Evolutionary conservation across 2,113 vertebrate species (phyloP), one percentile per base, ranked within the genome.

Genomic region (Rhagologus leucostigma): DNA sequence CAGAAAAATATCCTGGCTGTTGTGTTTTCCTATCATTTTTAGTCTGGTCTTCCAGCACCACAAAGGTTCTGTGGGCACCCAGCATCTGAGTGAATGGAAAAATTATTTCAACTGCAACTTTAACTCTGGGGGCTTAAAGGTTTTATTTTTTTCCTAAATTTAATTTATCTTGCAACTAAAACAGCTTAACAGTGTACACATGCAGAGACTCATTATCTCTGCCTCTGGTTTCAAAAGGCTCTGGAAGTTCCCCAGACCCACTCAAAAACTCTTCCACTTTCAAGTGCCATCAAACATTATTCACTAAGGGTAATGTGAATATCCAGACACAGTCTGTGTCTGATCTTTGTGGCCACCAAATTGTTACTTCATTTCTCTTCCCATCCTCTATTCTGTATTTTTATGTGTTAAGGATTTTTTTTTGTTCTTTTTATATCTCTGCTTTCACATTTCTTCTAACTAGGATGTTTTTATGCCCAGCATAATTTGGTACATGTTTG

Each of bases 231-330:
- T 92, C 86, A 87, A 81, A 95, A 86, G 44, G 60, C 76, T 73
- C 86, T 65, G 76, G 32, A 37, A 73, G 47, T 77, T 90, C 50
- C 59, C 47, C 55, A 59, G 46, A 84, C 69, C 63, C 23, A 17
- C 76, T 77, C 53, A 86, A 95, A 95, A 90, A 59, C 50, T 80
- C 44, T 90, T 69, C 86, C 33, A 32, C 84, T 92, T 90, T 94
- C 27, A 92, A 94, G 55, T 74, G 37, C 32, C 76, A 74, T 82
- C 93, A 81, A 50, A 89, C 33, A 42, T 69, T 35, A 57, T 67
- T 89, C 52, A 27, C 35, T 59, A 73, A 39, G 10, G 16, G 18
- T 29, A 81, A 74, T 4, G 1, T 15, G 32, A 86, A 77, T 60
- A 71, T 46, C 37, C 42, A 90, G 76, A 60, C 70, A 76, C 50